These are phyloP conservation scores for Lutraria rhynchaena DNA, from an alignment of 1,140 invertebrate species.

Conservation along the genomic window DNA sequence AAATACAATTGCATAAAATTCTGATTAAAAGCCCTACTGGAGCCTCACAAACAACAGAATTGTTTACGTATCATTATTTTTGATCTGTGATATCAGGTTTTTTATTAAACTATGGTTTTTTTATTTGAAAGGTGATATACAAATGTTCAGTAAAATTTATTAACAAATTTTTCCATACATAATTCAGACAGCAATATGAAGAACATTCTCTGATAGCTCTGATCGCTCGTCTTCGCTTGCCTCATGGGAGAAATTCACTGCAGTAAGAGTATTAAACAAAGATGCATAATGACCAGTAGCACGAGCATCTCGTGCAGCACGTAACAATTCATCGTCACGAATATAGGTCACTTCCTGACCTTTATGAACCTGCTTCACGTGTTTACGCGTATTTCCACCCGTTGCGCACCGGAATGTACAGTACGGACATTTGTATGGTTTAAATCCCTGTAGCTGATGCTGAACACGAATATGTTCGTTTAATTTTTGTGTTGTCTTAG, in stretches of 20 bases:
- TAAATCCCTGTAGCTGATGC: slow-evolving; percentile 71
- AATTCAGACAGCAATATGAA: slow-evolving; percentile 29
- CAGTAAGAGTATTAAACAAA: background rate
- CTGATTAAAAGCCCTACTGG: too few species aligned
- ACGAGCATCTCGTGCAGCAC: slow-evolving; percentile 51
- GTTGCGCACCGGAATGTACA: slow-evolving; percentile 69
- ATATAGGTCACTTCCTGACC: slow-evolving; percentile 62
- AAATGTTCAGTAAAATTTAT: too few species aligned
- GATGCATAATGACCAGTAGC: slow-evolving; percentile 38
- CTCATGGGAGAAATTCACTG: background rate
- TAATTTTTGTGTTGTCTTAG: slow-evolving; percentile 62
- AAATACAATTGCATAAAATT: too few species aligned
- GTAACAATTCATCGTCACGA: slow-evolving; percentile 48
- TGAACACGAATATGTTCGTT: slow-evolving; percentile 72
- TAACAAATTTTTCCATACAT: too few species aligned
- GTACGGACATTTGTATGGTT: slow-evolving; percentile 70
- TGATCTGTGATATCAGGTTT: too few species aligned
- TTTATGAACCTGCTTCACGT: slow-evolving; percentile 68
- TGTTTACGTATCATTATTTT: too few species aligned
- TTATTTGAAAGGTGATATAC: too few species aligned
- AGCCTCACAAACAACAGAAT: too few species aligned
- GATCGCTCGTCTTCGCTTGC: background rate
- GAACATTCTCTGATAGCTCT: slow-evolving; percentile 22
- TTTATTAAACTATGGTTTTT: too few species aligned
- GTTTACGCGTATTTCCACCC: slow-evolving; percentile 72